A percentile compares a stretch with the other conserved stretches of the same genome.
Conservation (phyloP, 2,888 invertebrate genomes). For the Gastrophysa polygoni region DNA sequence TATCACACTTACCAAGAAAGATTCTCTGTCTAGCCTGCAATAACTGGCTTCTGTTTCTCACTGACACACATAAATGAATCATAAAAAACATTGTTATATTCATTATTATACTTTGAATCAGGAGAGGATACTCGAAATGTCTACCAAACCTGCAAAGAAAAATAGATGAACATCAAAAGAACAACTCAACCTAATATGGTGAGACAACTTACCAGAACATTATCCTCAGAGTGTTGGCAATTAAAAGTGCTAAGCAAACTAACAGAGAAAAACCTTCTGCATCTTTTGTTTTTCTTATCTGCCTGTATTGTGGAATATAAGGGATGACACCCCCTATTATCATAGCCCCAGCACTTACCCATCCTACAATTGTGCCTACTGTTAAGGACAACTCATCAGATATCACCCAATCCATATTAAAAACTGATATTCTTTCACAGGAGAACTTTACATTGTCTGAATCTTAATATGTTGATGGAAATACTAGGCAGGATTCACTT, state of each 20-base stretch:
- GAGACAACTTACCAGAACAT: slow-evolving; percentile 87
- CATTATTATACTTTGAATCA: slow-evolving; percentile 98
- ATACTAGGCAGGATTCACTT: too few relatives aligned
- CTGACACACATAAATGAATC: slow-evolving; percentile 90
- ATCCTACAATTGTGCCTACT: slow-evolving; percentile 76
- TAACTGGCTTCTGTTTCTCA: slow-evolving; percentile 81
- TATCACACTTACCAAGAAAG: slow-evolving; percentile 74
- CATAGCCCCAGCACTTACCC: slow-evolving; percentile 87
- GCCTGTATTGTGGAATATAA: slow-evolving; percentile 94
- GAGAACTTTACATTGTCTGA: slow-evolving; percentile 14
- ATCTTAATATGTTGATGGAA: background rate
- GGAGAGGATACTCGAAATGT: slow-evolving; percentile 91
- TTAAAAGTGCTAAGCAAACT: slow-evolving; percentile 92
- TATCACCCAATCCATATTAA: slow-evolving; percentile 77
- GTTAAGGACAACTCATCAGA: slow-evolving; percentile 76
- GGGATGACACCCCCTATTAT: slow-evolving; percentile 95
- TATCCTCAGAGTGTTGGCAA: slow-evolving; percentile 96
- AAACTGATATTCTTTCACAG: slow-evolving; percentile 30
- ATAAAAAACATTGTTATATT: slow-evolving; percentile 94
- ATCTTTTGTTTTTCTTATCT: slow-evolving; percentile 89
- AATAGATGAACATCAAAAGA: background rate
- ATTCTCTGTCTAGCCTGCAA: slow-evolving; percentile 76
- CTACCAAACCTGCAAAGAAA: slow-evolving; percentile 89
- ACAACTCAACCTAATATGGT: background rate
- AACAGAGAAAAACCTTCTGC: slow-evolving; percentile 97